These are phyloP conservation scores for Acleris laterana DNA, from an alignment of 2,888 invertebrate genomes.

Conservation along the genomic window DNA sequence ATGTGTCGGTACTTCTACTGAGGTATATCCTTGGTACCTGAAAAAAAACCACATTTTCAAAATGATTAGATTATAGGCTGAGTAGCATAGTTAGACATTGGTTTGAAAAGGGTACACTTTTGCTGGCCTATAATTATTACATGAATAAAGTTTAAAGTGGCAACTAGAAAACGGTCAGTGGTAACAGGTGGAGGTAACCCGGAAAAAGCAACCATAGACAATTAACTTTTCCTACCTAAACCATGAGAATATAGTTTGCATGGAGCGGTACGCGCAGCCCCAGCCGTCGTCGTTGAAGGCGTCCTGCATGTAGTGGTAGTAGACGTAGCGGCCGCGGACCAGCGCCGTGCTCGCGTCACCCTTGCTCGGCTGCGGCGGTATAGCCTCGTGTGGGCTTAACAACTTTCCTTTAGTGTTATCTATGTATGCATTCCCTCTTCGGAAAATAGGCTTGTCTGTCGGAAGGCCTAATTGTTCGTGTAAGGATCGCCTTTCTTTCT, in stretches of 20 bases:
- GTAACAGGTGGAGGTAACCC: neutral
- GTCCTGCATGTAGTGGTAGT: conserved; percentile 99
- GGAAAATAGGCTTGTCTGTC: conserved; percentile 88
- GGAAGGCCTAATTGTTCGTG: conserved; percentile 90
- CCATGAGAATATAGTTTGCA: conserved; percentile 99
- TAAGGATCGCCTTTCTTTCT: conserved; percentile 86
- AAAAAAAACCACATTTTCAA: conserved; percentile 37
- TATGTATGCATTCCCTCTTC: conserved; percentile 87
- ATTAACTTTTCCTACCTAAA: conserved; percentile 84
- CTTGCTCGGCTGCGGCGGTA: conserved; percentile 65
- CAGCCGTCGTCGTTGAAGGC: conserved; percentile 98
- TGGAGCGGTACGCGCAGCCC: conserved; percentile 99
- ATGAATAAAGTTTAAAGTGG: neutral
- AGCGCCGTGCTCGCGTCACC: conserved; percentile 66
- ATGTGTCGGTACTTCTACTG: conserved; percentile 91
- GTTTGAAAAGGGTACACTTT: neutral
- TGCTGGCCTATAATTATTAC: neutral
- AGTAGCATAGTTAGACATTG: neutral
- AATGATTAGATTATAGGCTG: too few species aligned
- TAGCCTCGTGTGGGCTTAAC: conserved; percentile 89
- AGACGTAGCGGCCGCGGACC: conserved; percentile 94
- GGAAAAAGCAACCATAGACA: neutral
- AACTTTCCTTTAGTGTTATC: conserved; percentile 84
- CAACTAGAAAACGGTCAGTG: neutral
- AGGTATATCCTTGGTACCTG: conserved; percentile 92